Conservation (phyloP, 2,888 invertebrate genomes). For the Scelioninae gen. 2 region DNA sequence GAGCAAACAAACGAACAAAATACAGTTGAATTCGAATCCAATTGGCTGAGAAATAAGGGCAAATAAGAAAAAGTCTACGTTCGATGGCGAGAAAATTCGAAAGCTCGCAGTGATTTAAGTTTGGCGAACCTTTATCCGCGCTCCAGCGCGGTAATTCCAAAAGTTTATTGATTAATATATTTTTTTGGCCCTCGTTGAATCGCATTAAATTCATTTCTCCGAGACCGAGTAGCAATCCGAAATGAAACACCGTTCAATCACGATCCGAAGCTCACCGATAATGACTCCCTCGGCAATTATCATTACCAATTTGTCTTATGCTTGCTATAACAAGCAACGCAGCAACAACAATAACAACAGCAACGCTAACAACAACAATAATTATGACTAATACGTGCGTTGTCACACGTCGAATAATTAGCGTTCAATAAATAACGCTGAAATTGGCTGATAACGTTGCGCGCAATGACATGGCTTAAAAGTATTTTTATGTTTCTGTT, state of each 20-base stretch:
- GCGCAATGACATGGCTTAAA: conserved; percentile 46
- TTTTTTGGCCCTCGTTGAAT: not conserved
- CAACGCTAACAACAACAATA: conserved; percentile 13
- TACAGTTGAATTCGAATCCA: conserved; percentile 15
- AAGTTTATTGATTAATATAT: conserved; percentile 41
- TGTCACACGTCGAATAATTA: conserved; percentile 31
- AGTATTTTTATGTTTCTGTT: conserved; percentile 54
- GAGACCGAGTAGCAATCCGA: not conserved
- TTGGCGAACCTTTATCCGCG: conserved; percentile 28
- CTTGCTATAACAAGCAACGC: conserved; percentile 13
- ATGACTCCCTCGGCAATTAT: conserved; percentile 29
- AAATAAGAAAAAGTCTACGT: conserved; percentile 23
- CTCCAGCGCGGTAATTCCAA: conserved; percentile 4
- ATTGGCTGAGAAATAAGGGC: conserved; percentile 26
- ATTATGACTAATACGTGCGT: conserved; percentile 25
- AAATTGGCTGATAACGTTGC: conserved; percentile 30
- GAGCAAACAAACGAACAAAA: conserved; percentile 10
- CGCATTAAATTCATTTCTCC: not conserved
- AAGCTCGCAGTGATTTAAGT: conserved; percentile 38
- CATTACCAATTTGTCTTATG: conserved; percentile 41
- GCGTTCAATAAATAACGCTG: conserved; percentile 31
- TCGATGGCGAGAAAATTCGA: conserved; percentile 17
- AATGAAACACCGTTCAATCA: conserved; percentile 7
- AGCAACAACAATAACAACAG: conserved; percentile 11
- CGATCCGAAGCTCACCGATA: not conserved